A percentile compares a stretch with the other conserved stretches of the same genome.
Evolutionary conservation across 2,888 invertebrate genomes (phyloP).

Genomic region (Halocaridina rubra): DNA sequence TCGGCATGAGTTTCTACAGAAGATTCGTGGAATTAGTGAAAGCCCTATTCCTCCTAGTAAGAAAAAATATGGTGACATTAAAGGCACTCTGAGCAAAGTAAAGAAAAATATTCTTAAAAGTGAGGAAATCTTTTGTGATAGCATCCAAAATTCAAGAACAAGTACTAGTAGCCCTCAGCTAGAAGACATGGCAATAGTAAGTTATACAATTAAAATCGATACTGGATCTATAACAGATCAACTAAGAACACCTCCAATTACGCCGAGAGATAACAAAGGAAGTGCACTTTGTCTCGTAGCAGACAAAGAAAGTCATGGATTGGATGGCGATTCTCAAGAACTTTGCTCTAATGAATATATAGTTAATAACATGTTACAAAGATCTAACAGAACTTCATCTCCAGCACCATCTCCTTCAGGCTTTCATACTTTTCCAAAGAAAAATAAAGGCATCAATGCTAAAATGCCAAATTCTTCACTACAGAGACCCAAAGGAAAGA

Average conservation of each 20-base stretch:
- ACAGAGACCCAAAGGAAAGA: background rate
- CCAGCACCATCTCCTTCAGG: background rate
- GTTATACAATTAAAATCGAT: conserved; percentile 3
- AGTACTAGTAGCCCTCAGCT: background rate
- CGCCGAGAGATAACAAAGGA: background rate
- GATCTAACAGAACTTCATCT: background rate
- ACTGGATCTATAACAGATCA: background rate
- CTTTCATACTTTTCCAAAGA: background rate
- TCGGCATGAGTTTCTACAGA: conserved; percentile 18
- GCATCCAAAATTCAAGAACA: background rate
- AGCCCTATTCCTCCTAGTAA: background rate
- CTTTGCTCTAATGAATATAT: background rate
- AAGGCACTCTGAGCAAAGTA: background rate
- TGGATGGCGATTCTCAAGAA: conserved; percentile 6
- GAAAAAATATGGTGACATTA: background rate
- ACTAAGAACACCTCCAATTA: background rate
- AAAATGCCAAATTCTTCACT: background rate
- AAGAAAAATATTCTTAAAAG: background rate
- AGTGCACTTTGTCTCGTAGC: background rate
- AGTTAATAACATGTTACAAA: background rate
- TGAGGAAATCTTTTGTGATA: background rate
- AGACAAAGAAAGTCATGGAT: background rate
- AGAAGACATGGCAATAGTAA: background rate
- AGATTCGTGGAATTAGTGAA: background rate
- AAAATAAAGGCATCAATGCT: background rate